Evolutionary conservation across 2,797 vertebrate genomes (phyloP).

Genomic region (Hyperoplus lanceolatus): DNA sequence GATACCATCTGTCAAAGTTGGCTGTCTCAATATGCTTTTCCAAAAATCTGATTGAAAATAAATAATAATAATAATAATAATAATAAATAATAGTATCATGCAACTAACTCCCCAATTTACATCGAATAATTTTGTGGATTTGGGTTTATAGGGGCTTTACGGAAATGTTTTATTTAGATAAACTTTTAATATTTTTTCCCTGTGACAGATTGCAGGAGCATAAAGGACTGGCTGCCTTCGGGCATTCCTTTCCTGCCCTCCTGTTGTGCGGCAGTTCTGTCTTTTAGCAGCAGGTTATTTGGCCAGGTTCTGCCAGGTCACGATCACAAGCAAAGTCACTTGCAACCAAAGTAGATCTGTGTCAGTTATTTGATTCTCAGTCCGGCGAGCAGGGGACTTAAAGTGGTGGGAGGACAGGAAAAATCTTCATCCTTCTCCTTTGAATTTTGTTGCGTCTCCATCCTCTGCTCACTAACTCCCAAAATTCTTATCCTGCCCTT

Average conservation of each 20-base stretch:
- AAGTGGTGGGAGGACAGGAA: slow-evolving; percentile 33
- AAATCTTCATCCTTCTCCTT: slow-evolving; percentile 40
- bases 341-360: slow-evolving; percentile 61
- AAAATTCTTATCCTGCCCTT: slow-evolving; percentile 48
- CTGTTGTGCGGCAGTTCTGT: slow-evolving; percentile 68
- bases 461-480: slow-evolving; percentile 41
- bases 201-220: slow-evolving; percentile 67
- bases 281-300: slow-evolving; percentile 72
- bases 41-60: no score
- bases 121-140: no score
- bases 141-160: no score
- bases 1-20: no score
- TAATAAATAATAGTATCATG: no score
- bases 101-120: no score
- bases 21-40: no score
- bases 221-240: slow-evolving; percentile 64
- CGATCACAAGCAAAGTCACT: slow-evolving; percentile 60
- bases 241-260: slow-evolving; percentile 65
- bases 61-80: no score
- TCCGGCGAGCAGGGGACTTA: slow-evolving; percentile 6
- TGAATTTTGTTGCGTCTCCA: slow-evolving; percentile 40
- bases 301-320: slow-evolving; percentile 59
- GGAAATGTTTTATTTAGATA: slow-evolving; percentile 4
- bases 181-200: slow-evolving; percentile 45
- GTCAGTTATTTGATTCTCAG: slow-evolving; percentile 16